Base-by-base conservation (phyloP, 2,113 vertebrate genomes). In the Chaetorhynchus papuensis region DNA sequence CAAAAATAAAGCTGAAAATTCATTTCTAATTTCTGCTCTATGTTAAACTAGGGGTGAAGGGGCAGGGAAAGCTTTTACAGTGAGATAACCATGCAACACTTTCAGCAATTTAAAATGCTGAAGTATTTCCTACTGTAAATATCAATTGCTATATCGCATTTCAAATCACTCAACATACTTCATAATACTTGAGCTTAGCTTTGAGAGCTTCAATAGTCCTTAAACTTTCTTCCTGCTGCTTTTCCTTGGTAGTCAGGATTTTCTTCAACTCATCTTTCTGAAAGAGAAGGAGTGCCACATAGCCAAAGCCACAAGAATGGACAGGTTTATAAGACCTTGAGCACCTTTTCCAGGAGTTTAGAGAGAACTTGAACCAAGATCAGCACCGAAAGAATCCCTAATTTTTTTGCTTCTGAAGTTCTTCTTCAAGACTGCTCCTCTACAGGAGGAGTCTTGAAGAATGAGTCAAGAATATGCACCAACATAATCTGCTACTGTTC, bases 261-360 rank as follows among this genome's bases (percentile, higher is more conserved):
- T 97, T 97, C 97, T 98, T 99, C 93, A 99, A 44, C 42, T 99
- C 98, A 82, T 99, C 99, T 92, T 98, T 99, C 99, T 99, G 97
- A 87, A 97, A 92, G 50, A 77, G 69, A 83, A 44, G 39, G 56
- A 90, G 56, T 3, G 17, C 30, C 76, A 63, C 47, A 70, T 54
- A 92, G 90, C 66, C 88, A 82, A 66, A 89, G 75, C 56, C 90
- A 70, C 65, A 24, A 14, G 42, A 61, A 75, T 0, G 13, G 64
- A 18, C 35, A 80, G 26, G 24, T 33, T 30, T 21, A 1, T 5
- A 37, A 76, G 6, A n/a, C 18, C 44, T 68, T 31, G 44, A 35
- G 64, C 4, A 61, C 44, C 71, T 44, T 52, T 22, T 30, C 0
- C 2, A 50, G 33, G 54, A 22, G 27, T n/a, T 77, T 22, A 56